phyloP scores from a whole-genome alignment of 2,888 invertebrate species.

The Melieria omissa region DNA sequence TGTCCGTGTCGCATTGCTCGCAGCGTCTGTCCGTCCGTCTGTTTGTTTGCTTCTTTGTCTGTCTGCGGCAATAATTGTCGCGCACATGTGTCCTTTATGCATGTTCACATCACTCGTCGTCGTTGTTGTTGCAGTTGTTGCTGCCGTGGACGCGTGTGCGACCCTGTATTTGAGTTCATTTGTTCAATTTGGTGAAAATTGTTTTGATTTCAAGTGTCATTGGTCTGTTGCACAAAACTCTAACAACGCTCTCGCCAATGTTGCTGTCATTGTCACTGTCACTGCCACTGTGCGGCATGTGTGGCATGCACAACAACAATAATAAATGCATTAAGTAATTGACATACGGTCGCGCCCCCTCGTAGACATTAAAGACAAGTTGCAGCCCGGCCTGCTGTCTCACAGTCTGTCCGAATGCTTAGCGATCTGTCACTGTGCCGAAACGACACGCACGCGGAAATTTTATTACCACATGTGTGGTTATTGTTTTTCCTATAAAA shows the following conservation, averaged over 20 bases:
- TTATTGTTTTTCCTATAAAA: no score
- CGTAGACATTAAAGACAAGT: constrained; percentile 6
- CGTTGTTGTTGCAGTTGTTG: constrained; percentile 27
- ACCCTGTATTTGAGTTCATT: constrained; percentile 30
- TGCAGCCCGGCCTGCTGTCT: not conserved
- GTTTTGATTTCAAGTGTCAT: constrained; percentile 48
- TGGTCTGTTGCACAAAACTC: constrained; percentile 17
- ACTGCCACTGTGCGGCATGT: not conserved
- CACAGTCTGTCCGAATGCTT: no score
- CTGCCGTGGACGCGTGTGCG: not conserved
- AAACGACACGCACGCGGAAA: no score
- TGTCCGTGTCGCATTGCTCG: not conserved
- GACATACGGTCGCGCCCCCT: not conserved
- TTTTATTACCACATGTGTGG: no score
- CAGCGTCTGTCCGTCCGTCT: constrained; percentile 1
- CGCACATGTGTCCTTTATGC: constrained; percentile 31
- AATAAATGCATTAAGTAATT: not conserved
- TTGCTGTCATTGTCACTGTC: not conserved
- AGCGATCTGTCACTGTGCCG: no score
- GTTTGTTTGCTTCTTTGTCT: not conserved
- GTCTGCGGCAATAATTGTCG: constrained; percentile 1
- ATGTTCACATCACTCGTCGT: constrained; percentile 9
- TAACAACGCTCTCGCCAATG: no score
- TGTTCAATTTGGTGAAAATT: constrained; percentile 47
- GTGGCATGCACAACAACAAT: not conserved